Conservation (phyloP, 1,140 invertebrate genomes). For the Arion vulgaris region DNA sequence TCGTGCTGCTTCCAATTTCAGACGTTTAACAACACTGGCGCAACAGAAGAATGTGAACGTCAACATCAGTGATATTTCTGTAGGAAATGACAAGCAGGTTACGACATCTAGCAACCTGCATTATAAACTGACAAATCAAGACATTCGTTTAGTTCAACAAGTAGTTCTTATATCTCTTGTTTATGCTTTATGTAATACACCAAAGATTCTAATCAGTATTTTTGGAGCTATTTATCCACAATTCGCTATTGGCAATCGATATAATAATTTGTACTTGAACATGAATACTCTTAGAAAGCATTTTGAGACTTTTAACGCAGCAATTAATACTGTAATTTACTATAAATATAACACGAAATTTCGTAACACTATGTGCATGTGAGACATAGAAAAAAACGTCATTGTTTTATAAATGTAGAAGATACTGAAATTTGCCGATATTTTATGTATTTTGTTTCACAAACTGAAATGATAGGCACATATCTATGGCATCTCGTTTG, state of each 20-base stretch:
- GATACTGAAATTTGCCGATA: too few species aligned
- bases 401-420: too few species aligned
- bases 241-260: neutral
- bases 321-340: neutral
- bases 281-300: neutral
- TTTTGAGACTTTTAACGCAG: constrained; percentile 5
- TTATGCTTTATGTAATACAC: constrained; percentile 1
- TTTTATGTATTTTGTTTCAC: too few species aligned
- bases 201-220: neutral
- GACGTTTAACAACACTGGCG: neutral
- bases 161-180: neutral
- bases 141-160: constrained; percentile 2
- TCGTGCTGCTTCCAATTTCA: neutral
- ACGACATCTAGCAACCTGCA: neutral
- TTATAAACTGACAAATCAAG: neutral
- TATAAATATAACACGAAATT: constrained; percentile 20
- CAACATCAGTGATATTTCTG: neutral
- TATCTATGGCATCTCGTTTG: too few species aligned
- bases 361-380: neutral
- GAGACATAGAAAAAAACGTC: too few species aligned
- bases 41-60: neutral
- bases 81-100: neutral
- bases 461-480: too few species aligned
- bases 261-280: neutral
- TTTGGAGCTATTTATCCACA: neutral